Conservation (phyloP, 2,888 invertebrate species). For the Ichneumon xanthorius region DNA sequence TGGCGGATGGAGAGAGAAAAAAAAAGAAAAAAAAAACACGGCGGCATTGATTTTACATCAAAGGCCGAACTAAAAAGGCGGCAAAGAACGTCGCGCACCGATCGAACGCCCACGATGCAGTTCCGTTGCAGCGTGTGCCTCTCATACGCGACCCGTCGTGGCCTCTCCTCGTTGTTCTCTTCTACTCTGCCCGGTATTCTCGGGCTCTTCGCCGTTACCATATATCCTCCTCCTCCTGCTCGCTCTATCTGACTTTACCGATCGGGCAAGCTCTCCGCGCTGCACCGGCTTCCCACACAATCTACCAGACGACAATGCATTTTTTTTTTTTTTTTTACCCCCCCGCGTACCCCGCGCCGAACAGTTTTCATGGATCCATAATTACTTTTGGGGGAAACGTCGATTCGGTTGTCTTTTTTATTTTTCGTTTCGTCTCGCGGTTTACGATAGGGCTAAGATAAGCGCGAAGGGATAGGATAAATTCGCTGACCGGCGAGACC, state of each 20-base stretch:
- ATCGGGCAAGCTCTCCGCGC: conserved; percentile 55
- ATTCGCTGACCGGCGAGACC: too few species aligned
- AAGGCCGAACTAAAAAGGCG: conserved; percentile 83
- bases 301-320: conserved; percentile 54
- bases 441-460: not conserved
- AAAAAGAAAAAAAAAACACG: conserved; percentile 76
- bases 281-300: conserved; percentile 36
- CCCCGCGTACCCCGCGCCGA: not conserved
- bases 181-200: conserved; percentile 59
- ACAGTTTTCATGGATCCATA: conserved; percentile 53
- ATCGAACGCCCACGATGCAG: conserved; percentile 81
- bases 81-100: conserved; percentile 82
- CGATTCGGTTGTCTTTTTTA: not conserved
- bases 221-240: conserved; percentile 60
- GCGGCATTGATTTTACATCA: conserved; percentile 84
- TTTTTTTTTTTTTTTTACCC: conserved; percentile 10
- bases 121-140: conserved; percentile 75
- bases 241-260: conserved; percentile 63
- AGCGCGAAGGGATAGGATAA: too few species aligned
- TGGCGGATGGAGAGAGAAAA: conserved; percentile 49
- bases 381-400: conserved; percentile 57
- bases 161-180: conserved; percentile 66
- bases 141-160: conserved; percentile 71
- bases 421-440: not conserved
- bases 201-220: conserved; percentile 62